phyloP scores from a whole-genome alignment of 1,140 invertebrate genomes.

The Sitophilus oryzae region DNA sequence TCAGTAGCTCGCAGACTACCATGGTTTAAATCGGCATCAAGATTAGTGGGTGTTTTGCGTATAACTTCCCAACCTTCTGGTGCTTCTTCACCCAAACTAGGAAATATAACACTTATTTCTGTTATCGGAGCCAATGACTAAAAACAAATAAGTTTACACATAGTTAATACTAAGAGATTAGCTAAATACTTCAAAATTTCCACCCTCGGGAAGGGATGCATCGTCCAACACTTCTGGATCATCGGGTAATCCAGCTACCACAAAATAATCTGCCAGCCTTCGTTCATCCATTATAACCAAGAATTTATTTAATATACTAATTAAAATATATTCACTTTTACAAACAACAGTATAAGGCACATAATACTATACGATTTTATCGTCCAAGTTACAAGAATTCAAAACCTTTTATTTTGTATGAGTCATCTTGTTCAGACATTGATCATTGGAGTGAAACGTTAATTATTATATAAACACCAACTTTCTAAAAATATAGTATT shows the following conservation, averaged over 20 bases:
- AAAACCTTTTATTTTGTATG: conserved; percentile 15
- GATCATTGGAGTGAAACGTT: conserved; percentile 7
- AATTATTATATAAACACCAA: neutral
- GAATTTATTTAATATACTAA: neutral
- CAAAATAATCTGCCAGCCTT: conserved; percentile 90
- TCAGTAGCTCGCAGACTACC: conserved; percentile 89
- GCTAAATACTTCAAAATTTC: conserved; percentile 65
- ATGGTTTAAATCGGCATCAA: conserved; percentile 93
- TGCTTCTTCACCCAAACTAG: conserved; percentile 75
- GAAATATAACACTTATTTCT: conserved; percentile 87
- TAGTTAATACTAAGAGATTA: conserved; percentile 40
- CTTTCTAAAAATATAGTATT: conserved; percentile 5
- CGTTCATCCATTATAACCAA: conserved; percentile 64
- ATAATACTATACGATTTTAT: conserved; percentile 10
- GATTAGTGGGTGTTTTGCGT: conserved; percentile 78
- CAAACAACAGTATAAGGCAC: conserved; percentile 12
- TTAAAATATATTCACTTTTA: neutral
- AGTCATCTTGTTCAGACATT: conserved; percentile 13
- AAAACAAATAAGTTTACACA: too few relatives aligned
- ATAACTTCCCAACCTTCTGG: conserved; percentile 77
- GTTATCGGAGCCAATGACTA: conserved; percentile 91
- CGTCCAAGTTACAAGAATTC: neutral
- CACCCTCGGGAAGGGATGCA: conserved; percentile 70
- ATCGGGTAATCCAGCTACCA: conserved; percentile 88
- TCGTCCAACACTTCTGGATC: conserved; percentile 75